Percentiles rank a stretch among this genome's conserved stretches.
Evolutionary conservation across 2,888 invertebrate genomes (phyloP).

Genomic region (Synergus japonicus): DNA sequence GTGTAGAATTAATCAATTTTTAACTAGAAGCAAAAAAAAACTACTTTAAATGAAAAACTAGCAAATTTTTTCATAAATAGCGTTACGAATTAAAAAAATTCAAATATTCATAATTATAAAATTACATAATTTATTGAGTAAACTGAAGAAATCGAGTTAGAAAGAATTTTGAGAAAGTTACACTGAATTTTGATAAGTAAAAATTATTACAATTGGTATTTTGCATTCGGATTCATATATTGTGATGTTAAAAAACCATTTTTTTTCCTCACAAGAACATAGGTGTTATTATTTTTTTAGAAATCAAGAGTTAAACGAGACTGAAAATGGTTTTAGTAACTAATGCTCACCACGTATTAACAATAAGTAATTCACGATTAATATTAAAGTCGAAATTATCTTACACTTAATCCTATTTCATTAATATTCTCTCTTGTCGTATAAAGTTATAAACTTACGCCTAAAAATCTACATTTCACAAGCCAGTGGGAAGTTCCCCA

Average conservation of each 20-base stretch:
- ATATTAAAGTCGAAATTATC: conserved; percentile 4
- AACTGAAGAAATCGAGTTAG: neutral
- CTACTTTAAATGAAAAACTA: too few relatives aligned
- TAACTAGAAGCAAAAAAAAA: too few relatives aligned
- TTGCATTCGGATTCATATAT: conserved; percentile 1
- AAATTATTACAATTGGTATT: neutral
- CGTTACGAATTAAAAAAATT: too few relatives aligned
- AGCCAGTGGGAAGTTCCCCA: conserved; percentile 12
- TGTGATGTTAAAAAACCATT: neutral
- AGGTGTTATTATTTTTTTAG: neutral
- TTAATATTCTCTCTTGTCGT: conserved; percentile 29
- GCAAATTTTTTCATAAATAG: too few relatives aligned
- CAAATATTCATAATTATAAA: too few relatives aligned
- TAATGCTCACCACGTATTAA: conserved; percentile 1
- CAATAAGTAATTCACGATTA: neutral
- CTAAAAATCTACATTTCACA: conserved; percentile 39
- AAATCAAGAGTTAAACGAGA: neutral
- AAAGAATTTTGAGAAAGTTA: neutral
- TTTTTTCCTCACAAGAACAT: neutral
- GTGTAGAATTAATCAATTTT: too few relatives aligned
- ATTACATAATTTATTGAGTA: neutral
- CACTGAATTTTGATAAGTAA: neutral
- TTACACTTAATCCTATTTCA: conserved; percentile 8
- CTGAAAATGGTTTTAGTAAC: conserved; percentile 5
- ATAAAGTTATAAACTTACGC: conserved; percentile 28